phyloP scores from a whole-genome alignment of 2,797 vertebrate species.

The Chromis chromis region DNA sequence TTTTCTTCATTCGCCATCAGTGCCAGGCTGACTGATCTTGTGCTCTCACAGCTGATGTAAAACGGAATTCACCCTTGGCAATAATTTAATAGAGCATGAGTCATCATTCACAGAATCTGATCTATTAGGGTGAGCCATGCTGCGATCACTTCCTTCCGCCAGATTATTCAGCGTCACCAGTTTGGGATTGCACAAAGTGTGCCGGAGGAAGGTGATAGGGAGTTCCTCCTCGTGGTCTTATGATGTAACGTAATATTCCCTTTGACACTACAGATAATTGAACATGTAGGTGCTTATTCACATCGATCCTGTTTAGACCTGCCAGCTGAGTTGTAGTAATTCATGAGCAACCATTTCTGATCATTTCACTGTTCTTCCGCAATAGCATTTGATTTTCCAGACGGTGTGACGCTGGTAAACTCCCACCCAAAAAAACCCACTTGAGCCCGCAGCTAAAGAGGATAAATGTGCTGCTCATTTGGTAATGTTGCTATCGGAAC shows the following conservation, averaged over 20 bases:
- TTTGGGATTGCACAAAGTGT: slow-evolving; percentile 8
- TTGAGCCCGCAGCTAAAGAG: background rate
- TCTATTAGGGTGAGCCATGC: slow-evolving; percentile 24
- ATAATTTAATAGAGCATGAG: slow-evolving; percentile 21
- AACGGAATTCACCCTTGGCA: slow-evolving; percentile 22
- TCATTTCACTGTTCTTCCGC: background rate
- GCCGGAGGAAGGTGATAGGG: background rate
- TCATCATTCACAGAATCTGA: background rate
- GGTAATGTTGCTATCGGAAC: background rate
- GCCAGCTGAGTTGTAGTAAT: background rate
- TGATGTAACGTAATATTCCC: slow-evolving; percentile 15
- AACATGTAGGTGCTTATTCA: background rate
- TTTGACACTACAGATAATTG: background rate
- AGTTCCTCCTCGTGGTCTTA: slow-evolving; percentile 18
- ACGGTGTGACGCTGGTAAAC: background rate
- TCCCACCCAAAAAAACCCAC: background rate
- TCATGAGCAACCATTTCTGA: background rate
- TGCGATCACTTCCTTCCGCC: slow-evolving; percentile 45
- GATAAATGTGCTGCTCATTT: background rate
- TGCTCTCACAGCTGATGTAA: slow-evolving; percentile 40
- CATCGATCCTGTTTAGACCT: slow-evolving; percentile 3
- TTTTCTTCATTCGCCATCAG: slow-evolving; percentile 50
- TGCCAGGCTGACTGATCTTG: slow-evolving; percentile 48
- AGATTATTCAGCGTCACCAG: slow-evolving; percentile 49
- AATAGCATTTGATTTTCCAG: background rate